Base-by-base conservation (phyloP, 2,113 vertebrate genomes). In the Benitochromis conjunctus region DNA sequence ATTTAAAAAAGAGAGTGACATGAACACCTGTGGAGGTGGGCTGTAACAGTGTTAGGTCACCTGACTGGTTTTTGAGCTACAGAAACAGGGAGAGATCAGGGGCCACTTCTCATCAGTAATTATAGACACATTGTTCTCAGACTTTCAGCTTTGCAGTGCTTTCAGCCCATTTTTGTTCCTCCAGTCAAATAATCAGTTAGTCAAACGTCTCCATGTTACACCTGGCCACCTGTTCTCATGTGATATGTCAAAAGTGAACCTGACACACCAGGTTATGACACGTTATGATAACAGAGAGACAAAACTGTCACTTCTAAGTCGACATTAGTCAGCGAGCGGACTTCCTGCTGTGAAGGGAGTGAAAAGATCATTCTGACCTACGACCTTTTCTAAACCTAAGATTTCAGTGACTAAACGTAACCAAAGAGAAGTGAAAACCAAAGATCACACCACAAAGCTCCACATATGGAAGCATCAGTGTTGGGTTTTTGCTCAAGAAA, bases 321-420 rank as follows among this genome's bases (percentile, higher is more conserved):
- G 1, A 31, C 69, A 29, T 51, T 29, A 48, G 24, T 74, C 24
- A 74, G 43, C 14, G 1, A 2, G 43, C 0, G 5, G 21, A 13
- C 0, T 71, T 46, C 1, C 66, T 71, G 66, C 21, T 9, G 16
- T 0, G 38, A 71, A 26, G 66, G 21, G 41, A 43, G 0, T 2
- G 38, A 24, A 31, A 5, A 64, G 60, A 46, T 46, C 21, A 0
- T 43, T 13, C 38, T 43, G 41, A 46, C 41, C 66, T 9, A 4
- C 0, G 41, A 46, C 21, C 41, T 71, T 43, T 69, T 69, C 3
- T 69, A 69, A 69, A 69, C 64, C n/a, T 18, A 46, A 71, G 3
- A 4, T 2, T 46, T 29, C 43, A 26, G 21, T 46, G 41, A 71
- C 41, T 71, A 26, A 29, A 26, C 0, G 5, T 24, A 43, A 69